phyloP scores from a whole-genome alignment of 1,140 invertebrate species.

The Trichonephila clavata region DNA sequence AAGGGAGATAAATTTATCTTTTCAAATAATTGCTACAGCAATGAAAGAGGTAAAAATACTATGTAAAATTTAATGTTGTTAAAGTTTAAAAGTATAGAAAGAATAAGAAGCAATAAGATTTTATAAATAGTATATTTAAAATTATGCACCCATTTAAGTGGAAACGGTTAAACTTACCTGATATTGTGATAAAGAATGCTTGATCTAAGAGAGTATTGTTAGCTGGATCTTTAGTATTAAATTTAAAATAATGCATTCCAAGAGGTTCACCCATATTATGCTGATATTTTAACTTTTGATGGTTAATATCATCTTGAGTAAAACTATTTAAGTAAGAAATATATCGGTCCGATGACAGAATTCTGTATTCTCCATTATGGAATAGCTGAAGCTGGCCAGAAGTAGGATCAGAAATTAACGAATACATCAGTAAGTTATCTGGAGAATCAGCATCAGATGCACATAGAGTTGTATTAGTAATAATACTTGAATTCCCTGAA shows the following conservation, averaged over 20 bases:
- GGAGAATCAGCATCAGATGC: conserved; percentile 55
- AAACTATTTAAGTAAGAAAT: not conserved
- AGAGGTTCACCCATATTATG: conserved; percentile 2
- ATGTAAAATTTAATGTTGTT: no score
- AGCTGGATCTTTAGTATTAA: conserved; percentile 58
- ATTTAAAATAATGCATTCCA: conserved; percentile 57
- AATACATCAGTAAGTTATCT: conserved; percentile 27
- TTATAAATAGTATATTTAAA: no score
- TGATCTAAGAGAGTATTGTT: conserved; percentile 65
- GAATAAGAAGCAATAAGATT: not conserved
- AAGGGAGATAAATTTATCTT: no score
- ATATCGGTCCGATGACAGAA: not conserved
- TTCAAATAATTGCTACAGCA: no score
- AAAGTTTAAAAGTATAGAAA: not conserved
- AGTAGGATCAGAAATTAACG: conserved; percentile 37
- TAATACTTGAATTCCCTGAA: conserved; percentile 62
- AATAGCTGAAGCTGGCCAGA: conserved; percentile 37
- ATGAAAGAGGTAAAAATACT: no score
- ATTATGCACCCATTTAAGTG: no score
- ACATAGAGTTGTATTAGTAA: conserved; percentile 18
- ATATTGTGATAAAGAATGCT: conserved; percentile 61
- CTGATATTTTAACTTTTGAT: conserved; percentile 7
- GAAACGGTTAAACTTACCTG: not conserved
- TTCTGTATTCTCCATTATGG: not conserved
- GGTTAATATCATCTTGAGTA: conserved; percentile 57